Base-by-base conservation (phyloP, 2,113 vertebrate species). In the Gorsachius goisagi region DNA sequence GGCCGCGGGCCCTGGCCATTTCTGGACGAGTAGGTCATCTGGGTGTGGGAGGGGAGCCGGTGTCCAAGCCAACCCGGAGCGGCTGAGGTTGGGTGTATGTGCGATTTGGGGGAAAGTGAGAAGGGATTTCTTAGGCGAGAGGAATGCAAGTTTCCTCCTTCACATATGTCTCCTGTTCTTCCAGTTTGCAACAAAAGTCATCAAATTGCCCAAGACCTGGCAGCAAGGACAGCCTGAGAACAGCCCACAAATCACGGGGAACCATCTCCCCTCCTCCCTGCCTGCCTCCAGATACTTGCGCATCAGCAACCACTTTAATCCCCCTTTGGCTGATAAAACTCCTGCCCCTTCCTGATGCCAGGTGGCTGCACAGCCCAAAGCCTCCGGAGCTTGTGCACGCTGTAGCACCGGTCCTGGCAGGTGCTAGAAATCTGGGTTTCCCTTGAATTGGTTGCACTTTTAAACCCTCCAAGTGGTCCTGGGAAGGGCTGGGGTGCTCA, bases 141-240 rank as follows among this genome's bases (percentile, higher is more conserved):
- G 96, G 97, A 98, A 98, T 98, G 97, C 8, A n/a, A 95, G 83
- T 96, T 95, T 96, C 96, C 91, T 96, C 69, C 94, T 97, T 97
- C 95, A n/a, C 93, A 92, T 96, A 93, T 95, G 97, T 97, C 97
- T 97, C 93, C 89, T 19, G 64, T 95, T 97, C 96, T 87, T 97
- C 72, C 85, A 93, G 96, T 91, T 85, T 93, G 96, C 95, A 96
- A 53, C 75, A 97, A 84, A 96, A 96, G 89, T 97, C 94, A 82
- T 88, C 71, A 93, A 95, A 95, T 94, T 93, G 89, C 96, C 93
- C 97, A 97, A 97, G 96, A 95, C 83, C 96, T 96, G 94, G 96
- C 92, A 78, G 86, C 50, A 80, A 93, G 96, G 93, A 90, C 88
- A 69, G 93, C 85, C 93, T 21, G 11, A 87, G 93, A 95, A 33